These are phyloP conservation scores for Sigmodon hispidus DNA, from an alignment of 2,113 vertebrate genomes.

Conservation along the genomic window DNA sequence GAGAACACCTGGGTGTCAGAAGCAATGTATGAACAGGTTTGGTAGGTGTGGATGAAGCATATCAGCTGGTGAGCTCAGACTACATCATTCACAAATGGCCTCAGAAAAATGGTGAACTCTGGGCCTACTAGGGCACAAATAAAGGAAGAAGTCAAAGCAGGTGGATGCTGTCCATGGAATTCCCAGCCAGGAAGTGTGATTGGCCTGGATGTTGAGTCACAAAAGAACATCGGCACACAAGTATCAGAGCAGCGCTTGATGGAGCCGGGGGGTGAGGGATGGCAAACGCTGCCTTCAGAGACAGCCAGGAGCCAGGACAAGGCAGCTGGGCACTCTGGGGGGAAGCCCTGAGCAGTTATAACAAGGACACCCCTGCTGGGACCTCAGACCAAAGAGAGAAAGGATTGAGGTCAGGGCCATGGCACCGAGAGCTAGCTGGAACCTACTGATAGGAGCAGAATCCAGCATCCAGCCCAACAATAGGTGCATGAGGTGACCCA, in stretches of 20 bases:
- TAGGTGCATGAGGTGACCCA: background rate
- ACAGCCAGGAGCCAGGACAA: background rate
- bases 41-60: background rate
- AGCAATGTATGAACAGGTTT: background rate
- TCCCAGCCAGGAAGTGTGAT: background rate
- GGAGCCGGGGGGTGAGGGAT: background rate
- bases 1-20: background rate
- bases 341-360: background rate
- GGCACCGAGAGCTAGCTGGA: background rate
- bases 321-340: background rate
- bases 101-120: background rate
- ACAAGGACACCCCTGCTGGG: background rate
- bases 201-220: background rate
- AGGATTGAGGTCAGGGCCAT: background rate
- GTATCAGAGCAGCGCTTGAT: background rate
- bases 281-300: background rate
- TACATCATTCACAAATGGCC: background rate
- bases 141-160: background rate
- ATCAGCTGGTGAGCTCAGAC: background rate
- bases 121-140: background rate
- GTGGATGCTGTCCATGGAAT: background rate
- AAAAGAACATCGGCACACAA: background rate
- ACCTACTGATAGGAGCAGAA: background rate
- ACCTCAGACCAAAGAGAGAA: background rate
- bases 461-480: background rate